These are phyloP conservation scores for Chlorodrepanis virens DNA, from an alignment of 2,113 vertebrate genomes.

Conservation along the genomic window DNA sequence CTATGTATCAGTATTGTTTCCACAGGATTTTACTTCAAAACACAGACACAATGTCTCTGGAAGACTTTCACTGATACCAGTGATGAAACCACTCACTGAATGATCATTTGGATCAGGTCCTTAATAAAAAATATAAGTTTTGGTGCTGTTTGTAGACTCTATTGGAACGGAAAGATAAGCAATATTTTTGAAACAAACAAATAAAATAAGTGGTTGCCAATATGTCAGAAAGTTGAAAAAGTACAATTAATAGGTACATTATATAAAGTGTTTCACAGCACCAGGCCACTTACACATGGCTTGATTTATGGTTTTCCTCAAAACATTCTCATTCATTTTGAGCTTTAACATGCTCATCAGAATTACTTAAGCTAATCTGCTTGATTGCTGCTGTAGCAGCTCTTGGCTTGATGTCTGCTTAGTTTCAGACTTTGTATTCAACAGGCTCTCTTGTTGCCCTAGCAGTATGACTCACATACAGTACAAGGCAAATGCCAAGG, in stretches of 20 bases:
- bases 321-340: neutral
- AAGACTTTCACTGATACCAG: neutral
- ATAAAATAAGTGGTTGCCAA: neutral
- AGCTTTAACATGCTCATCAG: neutral
- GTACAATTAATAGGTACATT: neutral
- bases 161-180: neutral
- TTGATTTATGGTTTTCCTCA: neutral
- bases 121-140: neutral
- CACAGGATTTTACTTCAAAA: neutral
- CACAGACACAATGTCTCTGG: neutral
- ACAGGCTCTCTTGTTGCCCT: neutral
- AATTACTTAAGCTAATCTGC: constrained; percentile 37
- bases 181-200: neutral
- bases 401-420: constrained; percentile 27
- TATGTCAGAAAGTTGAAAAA: neutral
- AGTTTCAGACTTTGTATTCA: constrained; percentile 47
- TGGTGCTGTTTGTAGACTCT: neutral
- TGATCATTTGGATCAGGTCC: neutral
- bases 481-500: constrained; percentile 18
- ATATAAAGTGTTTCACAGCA: neutral
- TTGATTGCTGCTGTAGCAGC: constrained; percentile 27
- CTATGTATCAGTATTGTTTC: neutral
- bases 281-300: neutral
- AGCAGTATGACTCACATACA: neutral
- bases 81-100: neutral